Conservation (phyloP, 2,888 invertebrate genomes). For the Dasypolia templi region DNA sequence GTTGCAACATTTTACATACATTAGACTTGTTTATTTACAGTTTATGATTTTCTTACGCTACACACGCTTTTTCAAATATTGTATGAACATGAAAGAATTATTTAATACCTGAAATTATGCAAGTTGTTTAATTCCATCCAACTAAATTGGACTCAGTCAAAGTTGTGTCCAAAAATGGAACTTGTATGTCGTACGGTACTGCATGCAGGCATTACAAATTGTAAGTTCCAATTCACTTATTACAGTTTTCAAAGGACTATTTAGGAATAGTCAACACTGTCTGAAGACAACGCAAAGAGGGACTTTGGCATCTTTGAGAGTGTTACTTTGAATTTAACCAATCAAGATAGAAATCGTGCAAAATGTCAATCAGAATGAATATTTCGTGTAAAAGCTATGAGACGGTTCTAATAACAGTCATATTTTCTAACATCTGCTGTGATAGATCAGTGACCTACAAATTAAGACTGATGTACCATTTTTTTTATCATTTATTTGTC, state of each 20-base stretch:
- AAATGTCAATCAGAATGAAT: not conserved
- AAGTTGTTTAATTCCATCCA: not conserved
- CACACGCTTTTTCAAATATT: not conserved
- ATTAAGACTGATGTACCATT: conserved; percentile 3
- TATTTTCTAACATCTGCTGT: not conserved
- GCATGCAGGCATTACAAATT: too few species aligned
- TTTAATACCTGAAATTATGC: too few species aligned
- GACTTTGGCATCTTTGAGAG: not conserved
- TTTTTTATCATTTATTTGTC: conserved; percentile 3
- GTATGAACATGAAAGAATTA: not conserved
- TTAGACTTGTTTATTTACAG: not conserved
- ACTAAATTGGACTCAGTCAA: not conserved
- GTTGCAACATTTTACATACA: not conserved
- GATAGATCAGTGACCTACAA: not conserved
- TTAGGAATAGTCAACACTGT: too few species aligned
- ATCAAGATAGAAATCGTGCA: not conserved
- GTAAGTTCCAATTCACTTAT: too few species aligned
- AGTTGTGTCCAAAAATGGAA: not conserved
- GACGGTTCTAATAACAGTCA: not conserved
- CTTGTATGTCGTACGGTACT: not conserved
- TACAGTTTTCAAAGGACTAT: too few species aligned
- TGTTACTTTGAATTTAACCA: too few species aligned
- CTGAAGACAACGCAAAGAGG: not conserved
- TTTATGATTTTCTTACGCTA: not conserved
- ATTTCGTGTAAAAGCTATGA: not conserved